Evolutionary conservation across 2,113 vertebrate species (phyloP).

Genomic region (Platysteira castanea): DNA sequence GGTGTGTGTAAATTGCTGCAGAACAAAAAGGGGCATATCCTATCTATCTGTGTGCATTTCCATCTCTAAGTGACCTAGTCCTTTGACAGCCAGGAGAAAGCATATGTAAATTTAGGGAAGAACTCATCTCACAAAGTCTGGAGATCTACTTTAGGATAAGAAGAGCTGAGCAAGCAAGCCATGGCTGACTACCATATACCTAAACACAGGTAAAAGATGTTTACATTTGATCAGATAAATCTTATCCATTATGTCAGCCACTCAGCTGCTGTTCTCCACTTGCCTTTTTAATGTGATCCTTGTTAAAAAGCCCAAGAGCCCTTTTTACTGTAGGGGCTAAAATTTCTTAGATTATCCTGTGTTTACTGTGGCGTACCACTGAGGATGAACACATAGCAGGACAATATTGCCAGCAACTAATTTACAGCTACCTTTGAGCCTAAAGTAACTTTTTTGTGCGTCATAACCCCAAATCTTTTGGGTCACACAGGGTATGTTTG

Average conservation of each 20-base stretch:
- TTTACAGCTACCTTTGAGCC: background rate
- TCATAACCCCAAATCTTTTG: background rate
- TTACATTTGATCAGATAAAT: background rate
- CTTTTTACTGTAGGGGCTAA: background rate
- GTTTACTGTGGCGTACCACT: background rate
- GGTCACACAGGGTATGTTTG: background rate
- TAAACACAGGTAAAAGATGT: background rate
- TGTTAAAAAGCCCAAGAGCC: fast-evolving
- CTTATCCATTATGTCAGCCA: background rate
- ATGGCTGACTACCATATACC: background rate
- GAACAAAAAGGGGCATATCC: background rate
- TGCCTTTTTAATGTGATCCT: background rate
- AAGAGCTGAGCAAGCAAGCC: background rate
- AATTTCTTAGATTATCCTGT: background rate
- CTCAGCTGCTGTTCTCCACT: background rate
- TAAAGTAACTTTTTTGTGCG: background rate
- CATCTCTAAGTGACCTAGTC: background rate
- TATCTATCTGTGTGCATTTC: background rate
- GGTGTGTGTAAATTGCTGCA: background rate
- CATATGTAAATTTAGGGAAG: background rate
- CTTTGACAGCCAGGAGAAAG: background rate
- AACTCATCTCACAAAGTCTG: background rate
- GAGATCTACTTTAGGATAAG: background rate
- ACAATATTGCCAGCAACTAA: background rate
- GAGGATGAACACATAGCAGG: background rate